phyloP scores from a whole-genome alignment of 2,888 invertebrate species.

The Xanthia icteritia region DNA sequence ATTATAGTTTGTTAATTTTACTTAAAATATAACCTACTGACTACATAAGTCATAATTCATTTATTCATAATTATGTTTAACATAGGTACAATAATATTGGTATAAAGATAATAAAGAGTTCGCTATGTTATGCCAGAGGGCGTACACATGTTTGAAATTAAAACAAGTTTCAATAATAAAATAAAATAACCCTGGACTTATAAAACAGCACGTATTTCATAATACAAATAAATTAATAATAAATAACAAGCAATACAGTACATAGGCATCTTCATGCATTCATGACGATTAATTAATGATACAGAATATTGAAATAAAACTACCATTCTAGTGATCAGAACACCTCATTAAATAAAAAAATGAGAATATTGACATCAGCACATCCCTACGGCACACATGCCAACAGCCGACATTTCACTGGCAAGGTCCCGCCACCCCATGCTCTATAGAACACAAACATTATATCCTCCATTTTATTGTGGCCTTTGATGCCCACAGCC shows the following conservation, averaged over 20 bases:
- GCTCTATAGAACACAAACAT: conserved; percentile 65
- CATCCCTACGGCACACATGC: conserved; percentile 70
- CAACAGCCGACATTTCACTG: conserved; percentile 77
- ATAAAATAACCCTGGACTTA: too few relatives aligned
- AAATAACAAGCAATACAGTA: too few relatives aligned
- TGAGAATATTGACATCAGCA: conserved; percentile 35
- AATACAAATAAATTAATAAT: too few relatives aligned
- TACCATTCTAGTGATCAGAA: background rate
- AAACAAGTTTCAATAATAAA: too few relatives aligned
- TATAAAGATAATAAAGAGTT: too few relatives aligned
- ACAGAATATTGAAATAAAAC: background rate
- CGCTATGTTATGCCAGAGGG: too few relatives aligned
- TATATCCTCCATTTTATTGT: conserved; percentile 47
- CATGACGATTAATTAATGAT: background rate
- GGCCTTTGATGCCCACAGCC: conserved; percentile 46
- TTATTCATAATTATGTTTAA: too few relatives aligned
- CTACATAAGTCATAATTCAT: too few relatives aligned
- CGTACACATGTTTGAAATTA: too few relatives aligned
- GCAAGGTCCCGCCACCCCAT: conserved; percentile 77
- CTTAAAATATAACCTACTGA: background rate
- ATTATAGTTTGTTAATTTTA: background rate
- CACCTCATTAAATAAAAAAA: too few relatives aligned
- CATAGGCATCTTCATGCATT: background rate
- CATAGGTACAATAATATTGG: too few relatives aligned
- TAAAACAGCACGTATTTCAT: too few relatives aligned